Conservation (phyloP, 2,113 vertebrate genomes). For the Geococcyx californianus region DNA sequence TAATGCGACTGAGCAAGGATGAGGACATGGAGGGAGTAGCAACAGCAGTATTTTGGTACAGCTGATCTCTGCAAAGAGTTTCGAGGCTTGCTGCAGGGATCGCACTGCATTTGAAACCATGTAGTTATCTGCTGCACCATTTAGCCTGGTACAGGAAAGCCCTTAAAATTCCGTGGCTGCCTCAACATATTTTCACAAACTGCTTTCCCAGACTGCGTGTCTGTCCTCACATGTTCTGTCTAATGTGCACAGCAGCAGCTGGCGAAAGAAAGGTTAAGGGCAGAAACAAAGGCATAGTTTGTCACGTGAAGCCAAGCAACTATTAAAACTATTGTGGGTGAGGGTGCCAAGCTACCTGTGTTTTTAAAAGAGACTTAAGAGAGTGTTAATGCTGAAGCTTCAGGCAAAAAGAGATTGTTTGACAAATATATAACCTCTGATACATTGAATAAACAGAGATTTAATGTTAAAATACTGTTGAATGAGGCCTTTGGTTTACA, state of each 20-base stretch:
- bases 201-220: not conserved
- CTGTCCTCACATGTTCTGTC: not conserved
- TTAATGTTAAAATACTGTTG: conserved; percentile 59
- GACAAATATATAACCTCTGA: conserved; percentile 57
- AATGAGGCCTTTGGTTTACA: conserved; percentile 48
- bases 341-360: conserved; percentile 5
- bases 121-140: not conserved
- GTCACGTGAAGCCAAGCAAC: not conserved
- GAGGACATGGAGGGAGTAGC: not conserved
- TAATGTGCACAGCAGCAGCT: not conserved
- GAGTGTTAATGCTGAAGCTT: conserved; percentile 57
- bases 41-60: not conserved
- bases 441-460: conserved; percentile 51
- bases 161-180: not conserved
- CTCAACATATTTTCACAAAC: not conserved
- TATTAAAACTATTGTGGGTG: conserved; percentile 20
- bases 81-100: not conserved
- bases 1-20: accelerated
- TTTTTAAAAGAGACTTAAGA: conserved; percentile 57
- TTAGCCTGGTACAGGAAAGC: not conserved
- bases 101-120: not conserved
- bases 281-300: conserved; percentile 21
- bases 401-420: conserved; percentile 61
- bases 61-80: not conserved
- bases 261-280: conserved; percentile 10